phyloP scores from a whole-genome alignment of 1,140 invertebrate genomes.

The Lordiphosa stackelbergi region DNA sequence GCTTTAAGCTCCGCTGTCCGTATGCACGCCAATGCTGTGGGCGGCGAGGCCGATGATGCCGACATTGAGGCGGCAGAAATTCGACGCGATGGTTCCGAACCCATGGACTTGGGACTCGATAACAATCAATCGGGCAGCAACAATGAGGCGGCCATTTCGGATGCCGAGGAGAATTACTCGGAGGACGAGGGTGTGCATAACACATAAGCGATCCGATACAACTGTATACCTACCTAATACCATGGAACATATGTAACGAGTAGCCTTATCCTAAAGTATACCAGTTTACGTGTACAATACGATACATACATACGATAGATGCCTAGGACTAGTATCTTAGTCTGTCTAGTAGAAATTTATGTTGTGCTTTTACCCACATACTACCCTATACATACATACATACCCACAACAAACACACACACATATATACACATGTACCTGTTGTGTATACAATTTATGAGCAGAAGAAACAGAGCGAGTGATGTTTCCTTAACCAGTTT shows the following conservation, averaged over 20 bases:
- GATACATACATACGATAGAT: constrained; percentile 41
- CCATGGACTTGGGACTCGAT: constrained; percentile 69
- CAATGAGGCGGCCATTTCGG: constrained; percentile 58
- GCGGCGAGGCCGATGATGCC: constrained; percentile 27
- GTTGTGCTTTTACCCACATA: constrained; percentile 54
- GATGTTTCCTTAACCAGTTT: too few relatives aligned
- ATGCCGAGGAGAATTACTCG: constrained; percentile 73
- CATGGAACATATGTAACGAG: constrained; percentile 75
- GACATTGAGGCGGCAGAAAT: constrained; percentile 42
- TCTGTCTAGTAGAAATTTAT: constrained; percentile 50
- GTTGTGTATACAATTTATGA: constrained; percentile 57
- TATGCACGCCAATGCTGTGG: constrained; percentile 32
- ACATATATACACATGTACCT: constrained; percentile 61
- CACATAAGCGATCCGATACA: constrained; percentile 43
- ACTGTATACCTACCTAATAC: constrained; percentile 58
- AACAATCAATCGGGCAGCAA: constrained; percentile 71
- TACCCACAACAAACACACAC: constrained; percentile 22
- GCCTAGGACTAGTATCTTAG: constrained; percentile 25
- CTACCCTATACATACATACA: constrained; percentile 3
- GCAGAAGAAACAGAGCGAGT: too few relatives aligned
- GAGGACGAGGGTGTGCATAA: constrained; percentile 76
- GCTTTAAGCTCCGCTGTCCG: constrained; percentile 43
- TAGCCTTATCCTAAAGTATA: constrained; percentile 75
- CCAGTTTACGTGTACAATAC: constrained; percentile 69
- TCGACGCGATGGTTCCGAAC: constrained; percentile 61